Percentiles rank a stretch among this genome's conserved stretches.
Conservation (phyloP, 1,140 invertebrate species). For the Pogonus chalceus region DNA sequence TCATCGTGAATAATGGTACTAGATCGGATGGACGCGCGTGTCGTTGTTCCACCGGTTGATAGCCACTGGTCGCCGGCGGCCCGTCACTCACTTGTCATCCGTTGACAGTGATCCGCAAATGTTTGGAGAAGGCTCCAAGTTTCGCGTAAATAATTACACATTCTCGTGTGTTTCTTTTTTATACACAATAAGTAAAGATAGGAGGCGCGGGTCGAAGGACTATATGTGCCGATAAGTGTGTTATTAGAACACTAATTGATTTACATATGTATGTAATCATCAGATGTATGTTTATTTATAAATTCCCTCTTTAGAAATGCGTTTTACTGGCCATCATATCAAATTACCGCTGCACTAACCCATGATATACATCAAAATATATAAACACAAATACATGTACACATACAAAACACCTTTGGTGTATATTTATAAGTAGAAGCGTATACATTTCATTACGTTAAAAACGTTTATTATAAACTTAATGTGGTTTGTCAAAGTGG, state of each 20-base stretch:
- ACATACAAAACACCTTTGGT: no score
- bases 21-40: slow-evolving; percentile 16
- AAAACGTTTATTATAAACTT: no score
- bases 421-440: no score
- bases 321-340: no score
- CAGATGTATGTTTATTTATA: slow-evolving; percentile 1
- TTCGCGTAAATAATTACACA: slow-evolving; percentile 14
- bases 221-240: slow-evolving; percentile 2
- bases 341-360: no score
- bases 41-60: slow-evolving; percentile 16
- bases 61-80: slow-evolving; percentile 12
- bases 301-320: no score
- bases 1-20: slow-evolving; percentile 14
- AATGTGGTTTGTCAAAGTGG: no score
- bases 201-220: neutral
- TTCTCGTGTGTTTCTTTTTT: slow-evolving; percentile 1
- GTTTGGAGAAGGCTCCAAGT: slow-evolving; percentile 17
- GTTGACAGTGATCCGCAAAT: slow-evolving; percentile 19
- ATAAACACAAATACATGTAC: no score
- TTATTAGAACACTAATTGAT: slow-evolving; percentile 5
- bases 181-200: neutral
- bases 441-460: no score
- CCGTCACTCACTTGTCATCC: slow-evolving; percentile 19
- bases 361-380: no score
- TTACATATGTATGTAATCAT: slow-evolving; percentile 3